phyloP scores from a whole-genome alignment of 2,888 invertebrate genomes.

The Nezara viridula region DNA sequence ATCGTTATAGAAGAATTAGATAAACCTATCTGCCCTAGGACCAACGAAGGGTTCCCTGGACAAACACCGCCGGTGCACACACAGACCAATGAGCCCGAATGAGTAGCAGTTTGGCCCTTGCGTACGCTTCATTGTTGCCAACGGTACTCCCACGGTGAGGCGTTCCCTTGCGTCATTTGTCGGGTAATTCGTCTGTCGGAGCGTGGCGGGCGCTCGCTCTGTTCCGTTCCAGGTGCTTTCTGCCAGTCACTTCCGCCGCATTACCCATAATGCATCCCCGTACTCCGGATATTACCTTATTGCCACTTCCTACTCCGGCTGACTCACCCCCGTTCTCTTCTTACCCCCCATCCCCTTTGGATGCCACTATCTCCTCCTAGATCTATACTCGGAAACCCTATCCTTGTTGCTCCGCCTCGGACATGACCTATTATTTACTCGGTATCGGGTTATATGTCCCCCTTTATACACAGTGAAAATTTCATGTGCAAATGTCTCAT shows the following conservation, averaged over 20 bases:
- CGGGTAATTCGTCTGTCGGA: slow-evolving; percentile 22
- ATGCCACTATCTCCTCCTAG: neutral
- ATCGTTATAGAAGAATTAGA: neutral
- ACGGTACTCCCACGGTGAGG: slow-evolving; percentile 23
- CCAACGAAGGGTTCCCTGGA: neutral
- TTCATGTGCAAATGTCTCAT: neutral
- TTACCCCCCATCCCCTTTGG: slow-evolving; percentile 1
- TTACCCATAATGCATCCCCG: slow-evolving; percentile 54
- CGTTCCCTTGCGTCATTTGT: neutral
- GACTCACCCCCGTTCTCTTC: slow-evolving; percentile 35
- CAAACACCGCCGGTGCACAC: neutral
- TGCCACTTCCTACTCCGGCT: slow-evolving; percentile 49
- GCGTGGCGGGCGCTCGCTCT: slow-evolving; percentile 37
- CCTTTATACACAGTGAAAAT: neutral
- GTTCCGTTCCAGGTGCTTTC: slow-evolving; percentile 52
- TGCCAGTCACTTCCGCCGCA: slow-evolving; percentile 55
- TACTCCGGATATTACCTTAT: slow-evolving; percentile 54
- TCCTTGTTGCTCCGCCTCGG: neutral
- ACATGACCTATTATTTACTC: neutral
- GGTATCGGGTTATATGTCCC: neutral
- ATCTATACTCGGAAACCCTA: neutral
- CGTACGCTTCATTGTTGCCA: slow-evolving; percentile 6
- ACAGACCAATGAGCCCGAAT: slow-evolving; percentile 43
- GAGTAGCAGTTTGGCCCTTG: slow-evolving; percentile 47
- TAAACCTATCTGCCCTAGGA: neutral